Percentiles rank a stretch among this genome's conserved stretches.
phyloP scores from a whole-genome alignment of 2,797 vertebrate species.

The Darevskia mixta region DNA sequence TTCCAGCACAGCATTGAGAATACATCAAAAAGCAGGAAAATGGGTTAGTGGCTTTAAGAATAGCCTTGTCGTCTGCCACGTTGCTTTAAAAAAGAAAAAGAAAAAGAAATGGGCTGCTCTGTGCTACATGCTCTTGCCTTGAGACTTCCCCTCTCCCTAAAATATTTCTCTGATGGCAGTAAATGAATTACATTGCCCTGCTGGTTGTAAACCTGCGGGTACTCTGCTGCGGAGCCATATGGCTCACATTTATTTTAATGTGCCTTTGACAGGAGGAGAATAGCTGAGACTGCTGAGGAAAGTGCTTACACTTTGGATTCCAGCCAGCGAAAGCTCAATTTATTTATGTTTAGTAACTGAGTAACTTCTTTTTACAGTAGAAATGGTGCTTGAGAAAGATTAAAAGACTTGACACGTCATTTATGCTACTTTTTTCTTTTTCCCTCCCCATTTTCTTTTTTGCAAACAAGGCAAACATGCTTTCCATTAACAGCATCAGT shows the following conservation, averaged over 20 bases:
- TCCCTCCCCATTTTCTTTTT: not conserved
- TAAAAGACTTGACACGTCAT: conserved; percentile 56
- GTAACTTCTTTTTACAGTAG: conserved; percentile 62
- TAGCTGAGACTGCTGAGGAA: conserved; percentile 83
- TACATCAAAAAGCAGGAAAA: conserved; percentile 55
- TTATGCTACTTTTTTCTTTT: not conserved
- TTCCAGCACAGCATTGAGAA: conserved; percentile 48
- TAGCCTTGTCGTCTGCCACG: conserved; percentile 44
- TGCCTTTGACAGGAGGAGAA: conserved; percentile 86
- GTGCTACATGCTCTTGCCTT: conserved; percentile 52
- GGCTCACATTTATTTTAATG: conserved; percentile 90
- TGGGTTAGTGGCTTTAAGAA: conserved; percentile 56
- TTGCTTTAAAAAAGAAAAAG: conserved; percentile 48
- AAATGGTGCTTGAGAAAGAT: conserved; percentile 61
- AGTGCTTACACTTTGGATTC: conserved; percentile 78
- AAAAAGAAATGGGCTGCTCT: conserved; percentile 43
- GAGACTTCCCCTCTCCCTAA: conserved; percentile 64
- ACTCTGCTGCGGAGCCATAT: conserved; percentile 86
- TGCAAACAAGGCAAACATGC: conserved; percentile 53
- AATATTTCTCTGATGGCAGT: conserved; percentile 75
- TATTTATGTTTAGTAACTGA: conserved; percentile 79
- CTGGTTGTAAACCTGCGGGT: conserved; percentile 71
- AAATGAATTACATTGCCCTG: conserved; percentile 84
- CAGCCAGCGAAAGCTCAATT: conserved; percentile 80
- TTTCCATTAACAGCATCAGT: conserved; percentile 56